Evolutionary conservation across 2,797 vertebrate genomes (phyloP), one percentile per base, ranked within the genome.

Genomic region (Melanotaenia trifasciata): DNA sequence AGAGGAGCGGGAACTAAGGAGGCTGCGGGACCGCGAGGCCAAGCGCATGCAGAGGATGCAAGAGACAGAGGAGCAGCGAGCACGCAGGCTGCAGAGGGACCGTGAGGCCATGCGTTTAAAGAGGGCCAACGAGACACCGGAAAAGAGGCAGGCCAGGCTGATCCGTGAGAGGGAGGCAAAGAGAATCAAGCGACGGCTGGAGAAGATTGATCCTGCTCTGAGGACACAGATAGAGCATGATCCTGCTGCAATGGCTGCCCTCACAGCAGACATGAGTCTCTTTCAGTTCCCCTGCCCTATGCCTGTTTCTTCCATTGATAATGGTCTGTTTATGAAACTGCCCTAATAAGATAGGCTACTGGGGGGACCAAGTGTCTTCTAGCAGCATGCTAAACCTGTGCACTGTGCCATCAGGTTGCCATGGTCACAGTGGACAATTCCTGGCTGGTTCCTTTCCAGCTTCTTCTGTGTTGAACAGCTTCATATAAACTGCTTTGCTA

Each of bases 131-230:
- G 98, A 99, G 92, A 98, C 97, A 1, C 98, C 98, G 0, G 98
- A 99, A 88, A 99, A 97, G 89, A 92, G 98, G 56, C 98, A 99
- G 81, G 96, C 97, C 0, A 89, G 98, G 87, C 95, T 99, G 57
- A 95, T 99, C 79, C 95, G 98, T 0, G 98, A 99, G 85, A 92
- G 98, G 0, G 98, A 99, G 86, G 98, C 98, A 30, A 99, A 99
- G 94, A 85, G 97, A 85, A 96, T 99, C 68, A 99, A 99, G 79
- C 92, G 98, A 2, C 94, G 97, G 43, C 91, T 99, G 80, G 98
- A 99, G 90, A 99, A 99, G 94, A 98, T 99, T 87, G 98, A 99
- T 94, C 97, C 98, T 35, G 96, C 97, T 82, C 90, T 99, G 73
- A 95, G 97, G 84, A 97, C 96, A 6, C 98, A 99, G 91, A 99